Evolutionary conservation across 1,140 invertebrate genomes (phyloP).

Genomic region (Eurosta solidaginis): DNA sequence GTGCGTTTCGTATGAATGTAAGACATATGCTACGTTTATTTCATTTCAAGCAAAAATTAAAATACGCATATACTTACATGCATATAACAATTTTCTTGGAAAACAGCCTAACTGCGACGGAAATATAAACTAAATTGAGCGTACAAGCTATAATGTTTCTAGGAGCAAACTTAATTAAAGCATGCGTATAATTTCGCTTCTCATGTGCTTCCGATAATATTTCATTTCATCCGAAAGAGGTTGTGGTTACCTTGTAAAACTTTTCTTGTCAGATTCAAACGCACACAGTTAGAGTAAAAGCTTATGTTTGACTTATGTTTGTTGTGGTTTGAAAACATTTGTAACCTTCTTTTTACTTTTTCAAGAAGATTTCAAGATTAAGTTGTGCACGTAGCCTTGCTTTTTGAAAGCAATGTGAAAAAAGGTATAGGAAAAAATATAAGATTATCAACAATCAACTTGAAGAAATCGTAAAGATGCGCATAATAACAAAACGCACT

Average conservation of each 20-base stretch:
- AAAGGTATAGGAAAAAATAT: too few relatives aligned
- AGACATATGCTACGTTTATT: too few relatives aligned
- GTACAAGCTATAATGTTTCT: background rate
- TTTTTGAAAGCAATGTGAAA: too few relatives aligned
- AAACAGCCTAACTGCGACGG: background rate
- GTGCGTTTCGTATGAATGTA: too few relatives aligned
- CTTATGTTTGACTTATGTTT: too few relatives aligned
- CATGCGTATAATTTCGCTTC: too few relatives aligned
- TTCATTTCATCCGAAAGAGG: slow-evolving; percentile 28
- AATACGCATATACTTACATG: background rate
- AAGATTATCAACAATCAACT: too few relatives aligned
- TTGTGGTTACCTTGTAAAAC: background rate
- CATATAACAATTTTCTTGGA: background rate
- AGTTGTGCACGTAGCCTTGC: too few relatives aligned
- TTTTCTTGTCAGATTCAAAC: background rate
- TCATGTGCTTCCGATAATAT: background rate
- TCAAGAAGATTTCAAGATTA: background rate
- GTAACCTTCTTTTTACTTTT: background rate
- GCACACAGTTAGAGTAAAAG: background rate
- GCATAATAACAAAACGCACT: too few relatives aligned
- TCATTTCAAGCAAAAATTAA: background rate
- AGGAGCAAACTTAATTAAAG: too few relatives aligned
- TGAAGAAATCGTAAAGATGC: too few relatives aligned
- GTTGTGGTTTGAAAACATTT: background rate
- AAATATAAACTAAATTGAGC: slow-evolving; percentile 15